A percentile compares a stretch with the other conserved stretches of the same genome.
phyloP scores from a whole-genome alignment of 2,113 vertebrate species.

The Casuarius casuarius region DNA sequence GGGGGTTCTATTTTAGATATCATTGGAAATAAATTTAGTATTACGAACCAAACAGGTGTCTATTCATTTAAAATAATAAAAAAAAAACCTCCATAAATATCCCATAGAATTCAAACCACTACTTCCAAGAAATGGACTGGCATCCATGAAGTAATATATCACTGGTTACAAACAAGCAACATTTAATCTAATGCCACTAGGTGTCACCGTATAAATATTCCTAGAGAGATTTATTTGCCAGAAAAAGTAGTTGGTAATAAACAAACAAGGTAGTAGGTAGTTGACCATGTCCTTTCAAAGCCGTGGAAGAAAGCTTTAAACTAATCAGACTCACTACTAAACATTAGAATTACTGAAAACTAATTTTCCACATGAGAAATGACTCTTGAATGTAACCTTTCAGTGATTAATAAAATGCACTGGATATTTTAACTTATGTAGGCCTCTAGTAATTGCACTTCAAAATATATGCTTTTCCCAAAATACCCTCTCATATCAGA shows the following conservation, averaged over 20 bases:
- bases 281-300: background rate
- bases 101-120: background rate
- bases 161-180: background rate
- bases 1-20: background rate
- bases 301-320: background rate
- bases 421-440: background rate
- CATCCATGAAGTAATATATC: background rate
- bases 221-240: background rate
- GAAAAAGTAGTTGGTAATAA: background rate
- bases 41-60: background rate
- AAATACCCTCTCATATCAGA: background rate
- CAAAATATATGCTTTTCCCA: background rate
- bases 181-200: conserved; percentile 55
- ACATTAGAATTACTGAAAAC: background rate
- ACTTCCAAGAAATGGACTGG: background rate
- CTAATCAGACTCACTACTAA: background rate
- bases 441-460: background rate
- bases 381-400: background rate
- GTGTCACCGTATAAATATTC: conserved; percentile 64
- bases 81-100: background rate
- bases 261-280: background rate
- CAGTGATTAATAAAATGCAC: background rate
- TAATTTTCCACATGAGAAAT: background rate
- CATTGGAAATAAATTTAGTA: background rate
- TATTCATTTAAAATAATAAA: background rate